Conservation (phyloP, 2,797 vertebrate genomes). For the Sphenopsis melanotis region DNA sequence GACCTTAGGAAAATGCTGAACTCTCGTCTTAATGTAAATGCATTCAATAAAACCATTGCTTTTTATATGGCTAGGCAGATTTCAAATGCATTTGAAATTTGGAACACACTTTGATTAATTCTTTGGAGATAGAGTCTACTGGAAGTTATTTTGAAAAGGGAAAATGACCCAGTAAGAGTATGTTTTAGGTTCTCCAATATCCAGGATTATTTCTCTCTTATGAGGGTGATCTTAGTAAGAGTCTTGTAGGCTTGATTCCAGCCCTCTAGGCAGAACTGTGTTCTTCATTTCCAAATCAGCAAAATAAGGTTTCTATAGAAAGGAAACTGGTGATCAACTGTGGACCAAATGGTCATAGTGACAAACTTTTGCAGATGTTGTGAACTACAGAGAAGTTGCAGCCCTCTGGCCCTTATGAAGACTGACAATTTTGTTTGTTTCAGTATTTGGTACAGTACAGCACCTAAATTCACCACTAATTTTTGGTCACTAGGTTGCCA, state of each 20-base stretch:
- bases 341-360: neutral
- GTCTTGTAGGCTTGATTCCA: neutral
- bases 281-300: neutral
- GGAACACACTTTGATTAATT: neutral
- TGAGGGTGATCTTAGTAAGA: neutral
- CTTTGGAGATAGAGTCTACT: neutral
- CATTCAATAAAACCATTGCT: neutral
- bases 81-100: conserved; percentile 18
- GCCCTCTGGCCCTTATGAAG: neutral
- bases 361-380: neutral
- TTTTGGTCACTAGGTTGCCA: neutral
- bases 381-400: neutral
- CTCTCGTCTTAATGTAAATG: neutral
- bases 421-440: neutral
- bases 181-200: neutral
- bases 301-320: neutral
- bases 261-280: neutral
- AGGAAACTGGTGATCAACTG: neutral
- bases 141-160: neutral
- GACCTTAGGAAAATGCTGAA: neutral
- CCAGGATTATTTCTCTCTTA: neutral
- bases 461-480: neutral
- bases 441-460: neutral
- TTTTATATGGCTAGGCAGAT: neutral
- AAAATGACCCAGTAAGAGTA: neutral